phyloP scores from a whole-genome alignment of 1,140 invertebrate species.

The Olivierus martensii region DNA sequence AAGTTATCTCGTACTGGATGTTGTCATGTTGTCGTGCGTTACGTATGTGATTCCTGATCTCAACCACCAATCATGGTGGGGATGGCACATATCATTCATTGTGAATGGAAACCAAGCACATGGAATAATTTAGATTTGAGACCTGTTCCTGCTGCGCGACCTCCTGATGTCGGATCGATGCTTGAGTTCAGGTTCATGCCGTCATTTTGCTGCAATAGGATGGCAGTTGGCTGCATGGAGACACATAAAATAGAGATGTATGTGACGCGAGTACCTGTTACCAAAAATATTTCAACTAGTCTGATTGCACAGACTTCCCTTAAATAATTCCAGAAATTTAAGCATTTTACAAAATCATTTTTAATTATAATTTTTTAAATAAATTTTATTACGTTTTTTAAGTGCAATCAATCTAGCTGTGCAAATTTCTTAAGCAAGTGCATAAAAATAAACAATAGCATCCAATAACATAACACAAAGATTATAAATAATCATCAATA shows the following conservation, averaged over 20 bases:
- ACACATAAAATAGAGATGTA: neutral
- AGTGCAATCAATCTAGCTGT: neutral
- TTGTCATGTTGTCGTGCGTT: too few species aligned
- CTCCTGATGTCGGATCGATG: constrained; percentile 28
- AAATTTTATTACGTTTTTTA: neutral
- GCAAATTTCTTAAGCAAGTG: neutral
- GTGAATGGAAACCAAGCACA: constrained; percentile 38
- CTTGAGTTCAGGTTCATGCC: constrained; percentile 6
- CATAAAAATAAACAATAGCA: neutral
- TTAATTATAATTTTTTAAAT: neutral
- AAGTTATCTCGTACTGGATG: too few species aligned
- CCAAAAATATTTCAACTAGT: neutral
- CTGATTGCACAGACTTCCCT: neutral
- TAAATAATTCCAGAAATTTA: neutral
- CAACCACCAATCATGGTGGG: too few species aligned
- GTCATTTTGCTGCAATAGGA: neutral
- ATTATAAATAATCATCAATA: too few species aligned
- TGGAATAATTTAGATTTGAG: constrained; percentile 47
- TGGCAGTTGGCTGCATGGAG: neutral
- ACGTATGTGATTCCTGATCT: too few species aligned
- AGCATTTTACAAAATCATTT: too few species aligned
- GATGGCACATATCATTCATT: neutral
- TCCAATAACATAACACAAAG: too few species aligned
- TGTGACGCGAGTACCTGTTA: neutral
- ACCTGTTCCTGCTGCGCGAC: constrained; percentile 33